phyloP scores from a whole-genome alignment of 1,140 invertebrate species.

The Schlechtendalia chinensis region DNA sequence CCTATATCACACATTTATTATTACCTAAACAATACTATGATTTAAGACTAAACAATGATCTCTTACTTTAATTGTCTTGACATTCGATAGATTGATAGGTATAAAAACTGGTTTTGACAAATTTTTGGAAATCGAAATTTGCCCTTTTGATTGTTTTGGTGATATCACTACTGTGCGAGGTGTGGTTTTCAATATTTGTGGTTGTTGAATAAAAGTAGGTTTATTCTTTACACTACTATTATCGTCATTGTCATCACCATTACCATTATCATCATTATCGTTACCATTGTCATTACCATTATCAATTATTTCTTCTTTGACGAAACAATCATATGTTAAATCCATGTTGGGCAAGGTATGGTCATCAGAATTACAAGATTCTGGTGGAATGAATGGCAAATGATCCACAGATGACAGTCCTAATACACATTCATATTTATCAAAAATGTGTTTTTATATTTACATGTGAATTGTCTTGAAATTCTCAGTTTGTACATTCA shows the following conservation, averaged over 20 bases:
- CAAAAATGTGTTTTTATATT: not conserved
- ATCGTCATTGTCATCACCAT: not conserved
- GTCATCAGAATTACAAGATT: not conserved
- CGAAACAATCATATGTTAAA: constrained; percentile 3
- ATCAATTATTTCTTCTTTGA: constrained; percentile 36
- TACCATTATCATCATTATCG: not conserved
- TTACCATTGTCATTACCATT: not conserved
- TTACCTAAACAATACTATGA: not conserved
- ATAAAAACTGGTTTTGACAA: constrained; percentile 47
- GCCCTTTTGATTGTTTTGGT: constrained; percentile 31
- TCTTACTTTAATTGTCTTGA: constrained; percentile 39
- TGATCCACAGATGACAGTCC: constrained; percentile 40
- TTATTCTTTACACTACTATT: not conserved
- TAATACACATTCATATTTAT: constrained; percentile 37
- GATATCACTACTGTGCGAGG: constrained; percentile 35
- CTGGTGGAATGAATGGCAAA: constrained; percentile 25
- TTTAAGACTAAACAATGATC: not conserved
- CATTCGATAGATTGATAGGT: constrained; percentile 43
- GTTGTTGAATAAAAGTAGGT: constrained; percentile 34
- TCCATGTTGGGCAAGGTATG: not conserved
- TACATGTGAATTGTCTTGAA: not conserved
- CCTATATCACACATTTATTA: not conserved
- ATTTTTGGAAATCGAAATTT: constrained; percentile 27
- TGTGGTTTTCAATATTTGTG: constrained; percentile 41
- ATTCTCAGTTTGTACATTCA: not conserved